Percentiles rank a stretch among this genome's conserved stretches.
Conservation (phyloP, 2,888 invertebrate genomes). For the Aethes cnicana region DNA sequence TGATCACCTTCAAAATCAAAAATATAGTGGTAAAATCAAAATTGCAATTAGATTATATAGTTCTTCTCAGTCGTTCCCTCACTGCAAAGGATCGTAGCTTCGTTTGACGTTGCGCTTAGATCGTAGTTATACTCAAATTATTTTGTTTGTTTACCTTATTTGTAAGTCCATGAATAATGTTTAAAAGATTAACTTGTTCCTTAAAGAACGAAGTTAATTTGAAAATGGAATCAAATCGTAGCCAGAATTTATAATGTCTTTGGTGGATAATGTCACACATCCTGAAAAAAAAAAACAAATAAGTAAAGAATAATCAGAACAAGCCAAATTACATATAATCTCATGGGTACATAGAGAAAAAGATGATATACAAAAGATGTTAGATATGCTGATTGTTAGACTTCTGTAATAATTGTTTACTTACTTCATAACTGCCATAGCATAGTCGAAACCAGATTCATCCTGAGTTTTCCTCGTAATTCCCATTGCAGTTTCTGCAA, state of each 20-base stretch:
- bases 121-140: too few species aligned
- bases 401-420: too few species aligned
- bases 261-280: constrained; percentile 92
- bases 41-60: neutral
- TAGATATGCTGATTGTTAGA: too few species aligned
- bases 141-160: constrained; percentile 83
- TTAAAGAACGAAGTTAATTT: constrained; percentile 86
- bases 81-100: too few species aligned
- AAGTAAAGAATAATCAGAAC: too few species aligned
- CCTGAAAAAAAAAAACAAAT: constrained; percentile 59
- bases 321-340: too few species aligned
- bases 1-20: constrained; percentile 70
- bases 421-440: constrained; percentile 91
- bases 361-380: too few species aligned
- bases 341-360: too few species aligned
- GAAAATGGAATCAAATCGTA: constrained; percentile 87
- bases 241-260: constrained; percentile 88
- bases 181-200: constrained; percentile 85
- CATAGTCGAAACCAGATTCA: constrained; percentile 89
- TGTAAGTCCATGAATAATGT: constrained; percentile 89
- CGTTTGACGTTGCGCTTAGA: too few species aligned
- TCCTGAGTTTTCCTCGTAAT: constrained; percentile 88
- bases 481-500: constrained; percentile 91
- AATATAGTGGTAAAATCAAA: neutral
- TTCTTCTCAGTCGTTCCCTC: too few species aligned